Evolutionary conservation across 2,888 invertebrate genomes (phyloP).

Genomic region (Chrysolina haemoptera): DNA sequence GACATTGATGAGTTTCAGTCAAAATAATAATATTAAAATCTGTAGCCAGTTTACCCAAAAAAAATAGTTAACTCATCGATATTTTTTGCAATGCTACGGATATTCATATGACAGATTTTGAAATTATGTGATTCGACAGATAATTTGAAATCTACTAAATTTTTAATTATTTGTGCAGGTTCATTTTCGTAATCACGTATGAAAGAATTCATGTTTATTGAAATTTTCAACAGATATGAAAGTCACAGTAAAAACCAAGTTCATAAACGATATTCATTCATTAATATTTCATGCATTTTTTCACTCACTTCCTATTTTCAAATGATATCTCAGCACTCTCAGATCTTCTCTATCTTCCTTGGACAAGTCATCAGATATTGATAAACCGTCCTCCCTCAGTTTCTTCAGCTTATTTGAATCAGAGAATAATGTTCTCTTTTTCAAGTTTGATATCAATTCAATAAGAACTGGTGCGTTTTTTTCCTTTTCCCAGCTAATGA

Average conservation of each 20-base stretch:
- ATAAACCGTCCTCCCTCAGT: background rate
- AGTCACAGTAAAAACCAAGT: constrained; percentile 11
- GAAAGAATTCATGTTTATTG: too few species aligned
- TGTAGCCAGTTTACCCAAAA: background rate
- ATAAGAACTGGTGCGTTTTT: constrained; percentile 7
- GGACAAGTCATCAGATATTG: background rate
- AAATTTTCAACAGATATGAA: constrained; percentile 16
- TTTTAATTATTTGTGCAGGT: background rate
- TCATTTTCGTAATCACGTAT: constrained; percentile 2
- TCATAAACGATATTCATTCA: constrained; percentile 4
- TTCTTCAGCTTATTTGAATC: background rate
- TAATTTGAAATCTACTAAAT: background rate
- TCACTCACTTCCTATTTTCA: constrained; percentile 4
- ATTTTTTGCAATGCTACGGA: constrained; percentile 6
- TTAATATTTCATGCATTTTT: constrained; percentile 7
- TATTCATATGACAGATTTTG: constrained; percentile 10
- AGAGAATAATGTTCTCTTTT: background rate
- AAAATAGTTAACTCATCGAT: background rate
- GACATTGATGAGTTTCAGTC: background rate
- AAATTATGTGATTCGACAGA: background rate
- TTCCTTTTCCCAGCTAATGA: constrained; percentile 5
- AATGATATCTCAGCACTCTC: background rate
- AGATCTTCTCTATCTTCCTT: constrained; percentile 3
- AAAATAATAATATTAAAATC: constrained; percentile 10
- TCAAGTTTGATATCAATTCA: background rate